Evolutionary conservation across 2,113 vertebrate species (phyloP), one percentile per base, ranked within the genome.

Genomic region (Micronisus gabar): DNA sequence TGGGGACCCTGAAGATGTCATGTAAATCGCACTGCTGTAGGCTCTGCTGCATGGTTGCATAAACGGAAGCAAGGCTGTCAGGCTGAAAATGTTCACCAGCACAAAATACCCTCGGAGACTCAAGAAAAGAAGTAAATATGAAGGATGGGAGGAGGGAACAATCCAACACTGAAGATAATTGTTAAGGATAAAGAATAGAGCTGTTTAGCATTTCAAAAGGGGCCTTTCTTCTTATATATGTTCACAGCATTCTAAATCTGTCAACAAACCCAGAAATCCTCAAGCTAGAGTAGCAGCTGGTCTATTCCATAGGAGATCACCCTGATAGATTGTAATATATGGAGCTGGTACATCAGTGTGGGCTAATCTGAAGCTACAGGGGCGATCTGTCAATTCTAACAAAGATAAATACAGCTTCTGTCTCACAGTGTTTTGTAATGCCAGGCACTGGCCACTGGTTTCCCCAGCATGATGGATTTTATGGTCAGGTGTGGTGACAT

Each of bases 381-480:
- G 61, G 66, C 2, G 11, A 96, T 92, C 94, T 97, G 94, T 95
- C 96, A 98, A 29, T 86, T 87, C 58, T 97, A 98, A 96, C 95
- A 92, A 97, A 98, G 98, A 98, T 79, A 98, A 98, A 98, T 98
- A 94, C 36, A 89, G 71, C 76, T 87, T 70, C 62, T 82, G 55
- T 30, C 81, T 89, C 86, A 56, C 71, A 83, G 90, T 96, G 97
- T 97, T 98, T 98, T 14, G 30, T 81, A 95, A 81, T 30, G 36
- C 48, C 38, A 94, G 71, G 82, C 75, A 59, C 56, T 95, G 86
- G 92, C 78, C 97, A 86, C 27, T 96, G 96, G 87, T 95, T 96
- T 97, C 62, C 90, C 71, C 80, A 95, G 50, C 82, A 96, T 98
- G 97, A 98, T 97, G 97, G 97, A 98, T 98, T 96, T 96, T 96